These are phyloP conservation scores for Thereva nobilitata DNA, from an alignment of 2,888 invertebrate species.

Conservation along the genomic window DNA sequence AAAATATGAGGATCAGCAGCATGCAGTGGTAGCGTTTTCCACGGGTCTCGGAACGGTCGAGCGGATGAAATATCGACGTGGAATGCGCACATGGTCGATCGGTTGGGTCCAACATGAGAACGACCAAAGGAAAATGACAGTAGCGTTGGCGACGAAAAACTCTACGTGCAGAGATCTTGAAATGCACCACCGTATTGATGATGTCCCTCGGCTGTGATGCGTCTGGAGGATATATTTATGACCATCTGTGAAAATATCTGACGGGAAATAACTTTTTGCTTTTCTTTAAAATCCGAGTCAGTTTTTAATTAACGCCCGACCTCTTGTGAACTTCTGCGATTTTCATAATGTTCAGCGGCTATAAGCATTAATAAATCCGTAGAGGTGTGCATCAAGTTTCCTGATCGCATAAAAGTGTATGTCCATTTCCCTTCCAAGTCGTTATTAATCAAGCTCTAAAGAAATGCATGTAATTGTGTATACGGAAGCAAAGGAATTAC, in stretches of 20 bases:
- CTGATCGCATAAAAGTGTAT: too few relatives aligned
- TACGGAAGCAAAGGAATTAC: too few relatives aligned
- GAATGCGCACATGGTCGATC: conserved; percentile 27
- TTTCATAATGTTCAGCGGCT: too few relatives aligned
- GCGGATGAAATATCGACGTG: conserved; percentile 30
- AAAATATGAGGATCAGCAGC: conserved; percentile 18
- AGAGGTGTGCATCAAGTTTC: too few relatives aligned
- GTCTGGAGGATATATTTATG: conserved; percentile 33
- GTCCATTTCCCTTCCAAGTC: too few relatives aligned
- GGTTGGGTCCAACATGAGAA: conserved; percentile 22
- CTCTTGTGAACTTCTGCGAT: too few relatives aligned
- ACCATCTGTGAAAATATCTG: conserved; percentile 35
- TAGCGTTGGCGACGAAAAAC: conserved; percentile 10
- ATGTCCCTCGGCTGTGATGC: conserved; percentile 13
- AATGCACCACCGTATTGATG: conserved; percentile 8
- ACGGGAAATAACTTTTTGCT: not conserved
- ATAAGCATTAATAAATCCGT: too few relatives aligned
- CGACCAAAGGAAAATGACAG: conserved; percentile 25
- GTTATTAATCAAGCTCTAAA: too few relatives aligned
- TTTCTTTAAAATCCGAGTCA: too few relatives aligned
- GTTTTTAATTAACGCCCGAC: too few relatives aligned
- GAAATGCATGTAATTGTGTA: too few relatives aligned
- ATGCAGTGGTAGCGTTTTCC: conserved; percentile 11
- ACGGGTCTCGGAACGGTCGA: conserved; percentile 22
- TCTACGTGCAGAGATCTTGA: not conserved